A percentile compares a stretch with the other conserved stretches of the same genome.
Conservation (phyloP, 1,140 invertebrate species). For the Bombyx mandarina region DNA sequence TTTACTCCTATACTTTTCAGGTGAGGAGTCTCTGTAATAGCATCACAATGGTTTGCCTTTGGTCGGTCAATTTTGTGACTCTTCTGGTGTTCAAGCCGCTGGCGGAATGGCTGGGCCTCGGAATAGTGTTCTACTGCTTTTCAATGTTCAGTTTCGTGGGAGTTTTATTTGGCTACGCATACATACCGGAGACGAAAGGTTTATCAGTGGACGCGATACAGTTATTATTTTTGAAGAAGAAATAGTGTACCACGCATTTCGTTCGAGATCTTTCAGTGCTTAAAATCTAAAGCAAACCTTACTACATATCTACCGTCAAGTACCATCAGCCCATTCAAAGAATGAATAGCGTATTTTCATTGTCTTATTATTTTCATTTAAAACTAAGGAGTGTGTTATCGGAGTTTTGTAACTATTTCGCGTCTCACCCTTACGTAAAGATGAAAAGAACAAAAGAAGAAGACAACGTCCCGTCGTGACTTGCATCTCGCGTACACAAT, state of each 20-base stretch:
- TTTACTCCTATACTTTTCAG: slow-evolving; percentile 16
- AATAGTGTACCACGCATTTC: background rate
- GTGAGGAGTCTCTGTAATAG: slow-evolving; percentile 54
- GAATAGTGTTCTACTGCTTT: slow-evolving; percentile 45
- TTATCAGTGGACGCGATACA: slow-evolving; percentile 49
- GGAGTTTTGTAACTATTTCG: too few species aligned
- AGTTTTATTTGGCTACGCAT: slow-evolving; percentile 40
- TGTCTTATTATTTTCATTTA: too few species aligned
- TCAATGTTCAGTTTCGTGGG: slow-evolving; percentile 37
- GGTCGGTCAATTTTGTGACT: slow-evolving; percentile 51
- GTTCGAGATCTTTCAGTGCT: too few species aligned
- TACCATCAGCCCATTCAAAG: too few species aligned
- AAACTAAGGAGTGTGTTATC: too few species aligned
- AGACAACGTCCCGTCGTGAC: too few species aligned
- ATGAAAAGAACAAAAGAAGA: too few species aligned
- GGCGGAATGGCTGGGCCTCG: slow-evolving; percentile 35
- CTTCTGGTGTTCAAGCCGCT: slow-evolving; percentile 50
- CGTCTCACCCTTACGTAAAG: too few species aligned
- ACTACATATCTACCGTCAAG: too few species aligned
- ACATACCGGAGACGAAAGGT: slow-evolving; percentile 52
- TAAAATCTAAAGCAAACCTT: too few species aligned
- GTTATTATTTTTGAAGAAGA: slow-evolving; percentile 36
- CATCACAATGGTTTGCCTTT: slow-evolving; percentile 39
- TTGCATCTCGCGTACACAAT: too few species aligned
- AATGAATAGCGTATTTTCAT: too few species aligned